phyloP scores from a whole-genome alignment of 2,113 vertebrate species.

The Drymodes brunneopygia region DNA sequence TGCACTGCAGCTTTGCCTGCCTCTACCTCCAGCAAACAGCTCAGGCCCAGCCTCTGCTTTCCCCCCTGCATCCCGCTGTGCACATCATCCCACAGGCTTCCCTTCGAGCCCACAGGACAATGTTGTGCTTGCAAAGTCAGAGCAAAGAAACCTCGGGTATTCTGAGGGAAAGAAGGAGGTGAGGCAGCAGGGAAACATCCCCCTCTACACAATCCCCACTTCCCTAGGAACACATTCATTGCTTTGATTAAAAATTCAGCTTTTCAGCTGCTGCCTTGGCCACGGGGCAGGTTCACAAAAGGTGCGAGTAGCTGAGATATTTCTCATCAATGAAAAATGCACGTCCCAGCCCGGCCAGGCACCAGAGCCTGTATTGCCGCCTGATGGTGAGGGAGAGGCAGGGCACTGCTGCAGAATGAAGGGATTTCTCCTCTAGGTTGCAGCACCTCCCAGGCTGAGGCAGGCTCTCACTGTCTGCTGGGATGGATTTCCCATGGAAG shows the following conservation, averaged over 20 bases:
- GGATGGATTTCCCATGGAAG: not conserved
- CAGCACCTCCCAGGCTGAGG: not conserved
- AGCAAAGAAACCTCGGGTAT: not conserved
- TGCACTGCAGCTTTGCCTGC: not conserved
- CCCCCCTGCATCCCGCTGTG: fast-evolving
- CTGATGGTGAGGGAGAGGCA: not conserved
- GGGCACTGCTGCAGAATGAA: not conserved
- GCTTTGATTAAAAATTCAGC: constrained; percentile 10
- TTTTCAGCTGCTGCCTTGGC: not conserved
- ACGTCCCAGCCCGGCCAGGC: not conserved
- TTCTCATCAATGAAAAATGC: not conserved
- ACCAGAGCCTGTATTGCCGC: not conserved
- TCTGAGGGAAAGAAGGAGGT: not conserved
- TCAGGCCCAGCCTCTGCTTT: not conserved
- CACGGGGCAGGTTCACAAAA: not conserved
- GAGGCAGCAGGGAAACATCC: not conserved
- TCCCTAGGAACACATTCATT: not conserved
- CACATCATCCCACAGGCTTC: not conserved
- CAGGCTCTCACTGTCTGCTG: not conserved
- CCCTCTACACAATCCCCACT: not conserved
- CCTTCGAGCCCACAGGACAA: not conserved
- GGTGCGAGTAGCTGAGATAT: not conserved
- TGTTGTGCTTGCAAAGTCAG: not conserved
- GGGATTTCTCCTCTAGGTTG: not conserved
- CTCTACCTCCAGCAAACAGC: not conserved